A percentile compares a stretch with the other conserved stretches of the same genome.
These are phyloP conservation scores for Trachymyrmex septentrionalis DNA, from an alignment of 1,140 invertebrate species.

Conservation along the genomic window DNA sequence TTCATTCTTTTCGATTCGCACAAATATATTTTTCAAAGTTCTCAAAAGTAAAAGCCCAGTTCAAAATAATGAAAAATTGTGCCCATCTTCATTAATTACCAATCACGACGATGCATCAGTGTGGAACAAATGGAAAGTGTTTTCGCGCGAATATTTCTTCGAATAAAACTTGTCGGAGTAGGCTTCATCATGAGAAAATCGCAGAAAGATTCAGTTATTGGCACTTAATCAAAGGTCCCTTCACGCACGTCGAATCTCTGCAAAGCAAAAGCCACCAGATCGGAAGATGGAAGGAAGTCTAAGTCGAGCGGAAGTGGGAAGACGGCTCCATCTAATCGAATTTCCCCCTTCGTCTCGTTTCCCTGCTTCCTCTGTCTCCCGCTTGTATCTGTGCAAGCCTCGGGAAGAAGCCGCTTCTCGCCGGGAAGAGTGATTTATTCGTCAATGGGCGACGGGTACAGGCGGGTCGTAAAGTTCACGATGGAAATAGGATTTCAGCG, in stretches of 20 bases:
- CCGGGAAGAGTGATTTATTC: slow-evolving; percentile 60
- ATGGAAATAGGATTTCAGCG: slow-evolving; percentile 61
- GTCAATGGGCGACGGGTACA: slow-evolving; percentile 59
- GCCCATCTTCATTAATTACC: background rate
- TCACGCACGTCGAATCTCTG: background rate
- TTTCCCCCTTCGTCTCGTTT: slow-evolving; percentile 25
- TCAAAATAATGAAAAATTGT: background rate
- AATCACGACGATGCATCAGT: background rate
- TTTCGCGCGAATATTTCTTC: background rate
- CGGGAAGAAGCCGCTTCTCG: slow-evolving; percentile 41
- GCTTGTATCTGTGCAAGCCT: background rate
- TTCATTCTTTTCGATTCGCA: no score
- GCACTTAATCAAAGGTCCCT: slow-evolving; percentile 18
- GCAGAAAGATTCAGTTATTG: slow-evolving; percentile 29
- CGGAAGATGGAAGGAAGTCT: slow-evolving; percentile 28
- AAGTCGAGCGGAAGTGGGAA: slow-evolving; percentile 46
- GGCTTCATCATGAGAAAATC: background rate
- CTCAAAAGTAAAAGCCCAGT: no score
- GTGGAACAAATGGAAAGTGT: background rate
- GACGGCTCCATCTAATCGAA: slow-evolving; percentile 59
- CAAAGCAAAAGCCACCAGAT: slow-evolving; percentile 7
- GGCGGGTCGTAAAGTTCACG: slow-evolving; percentile 63
- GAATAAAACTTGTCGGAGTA: background rate
- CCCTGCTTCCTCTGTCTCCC: background rate
- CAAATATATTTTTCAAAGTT: no score